A percentile compares a stretch with the other conserved stretches of the same genome.
Evolutionary conservation across 2,113 vertebrate species (phyloP).

Genomic region (Paraplagusia blochii): DNA sequence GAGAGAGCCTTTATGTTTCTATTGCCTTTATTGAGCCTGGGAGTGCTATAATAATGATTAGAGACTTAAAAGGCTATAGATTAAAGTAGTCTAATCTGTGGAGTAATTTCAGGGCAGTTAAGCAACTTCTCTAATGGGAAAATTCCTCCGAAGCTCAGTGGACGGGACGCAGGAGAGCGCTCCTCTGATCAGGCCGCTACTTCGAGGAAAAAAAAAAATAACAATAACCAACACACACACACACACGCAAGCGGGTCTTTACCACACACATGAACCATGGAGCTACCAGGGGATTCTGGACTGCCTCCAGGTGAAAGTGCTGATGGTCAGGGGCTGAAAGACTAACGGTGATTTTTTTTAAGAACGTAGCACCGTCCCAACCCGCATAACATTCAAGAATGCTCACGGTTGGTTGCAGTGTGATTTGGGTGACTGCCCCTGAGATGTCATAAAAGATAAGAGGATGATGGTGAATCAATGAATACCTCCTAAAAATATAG

Average conservation of each 20-base stretch:
- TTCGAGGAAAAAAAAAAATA: slow-evolving; percentile 25
- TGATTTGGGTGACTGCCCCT: too few relatives aligned
- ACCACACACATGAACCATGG: slow-evolving; percentile 23
- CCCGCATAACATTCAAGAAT: too few relatives aligned
- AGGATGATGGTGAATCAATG: too few relatives aligned
- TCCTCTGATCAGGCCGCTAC: slow-evolving; percentile 38
- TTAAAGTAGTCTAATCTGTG: slow-evolving; percentile 68
- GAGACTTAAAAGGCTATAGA: slow-evolving; percentile 66
- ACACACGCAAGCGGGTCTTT: too few relatives aligned
- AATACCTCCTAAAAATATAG: too few relatives aligned
- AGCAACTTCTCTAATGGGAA: slow-evolving; percentile 64
- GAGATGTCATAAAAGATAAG: too few relatives aligned
- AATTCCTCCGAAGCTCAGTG: slow-evolving; percentile 51
- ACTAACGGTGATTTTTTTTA: too few relatives aligned
- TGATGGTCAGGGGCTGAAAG: slow-evolving; percentile 26
- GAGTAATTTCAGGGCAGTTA: slow-evolving; percentile 64
- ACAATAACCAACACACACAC: slow-evolving; percentile 1
- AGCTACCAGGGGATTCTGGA: slow-evolving; percentile 65
- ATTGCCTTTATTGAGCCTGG: slow-evolving; percentile 63
- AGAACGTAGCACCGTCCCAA: too few relatives aligned
- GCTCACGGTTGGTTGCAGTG: too few relatives aligned
- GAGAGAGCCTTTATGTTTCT: slow-evolving; percentile 64
- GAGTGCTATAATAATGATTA: slow-evolving; percentile 71
- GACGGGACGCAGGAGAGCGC: slow-evolving; percentile 38
- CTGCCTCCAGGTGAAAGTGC: slow-evolving; percentile 65